Evolutionary conservation across 2,797 vertebrate genomes (phyloP).

Genomic region (Poeciliopsis paucimaculata): DNA sequence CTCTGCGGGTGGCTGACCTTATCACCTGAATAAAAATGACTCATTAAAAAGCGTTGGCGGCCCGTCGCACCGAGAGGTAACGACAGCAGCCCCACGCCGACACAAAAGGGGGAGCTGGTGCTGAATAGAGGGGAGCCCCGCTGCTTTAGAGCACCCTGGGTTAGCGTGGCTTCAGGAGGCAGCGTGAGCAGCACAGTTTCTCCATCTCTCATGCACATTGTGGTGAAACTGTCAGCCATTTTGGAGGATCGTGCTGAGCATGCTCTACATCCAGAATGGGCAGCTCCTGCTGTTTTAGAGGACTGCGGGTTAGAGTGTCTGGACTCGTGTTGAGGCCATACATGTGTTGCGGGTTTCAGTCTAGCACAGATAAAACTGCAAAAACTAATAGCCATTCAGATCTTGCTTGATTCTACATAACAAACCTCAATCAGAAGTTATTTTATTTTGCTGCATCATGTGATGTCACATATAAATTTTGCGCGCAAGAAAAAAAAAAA

Average conservation of each 20-base stretch:
- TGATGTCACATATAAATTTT: not conserved
- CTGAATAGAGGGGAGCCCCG: slow-evolving; percentile 68
- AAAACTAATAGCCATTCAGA: slow-evolving; percentile 50
- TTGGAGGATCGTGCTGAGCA: slow-evolving; percentile 71
- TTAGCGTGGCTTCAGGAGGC: slow-evolving; percentile 61
- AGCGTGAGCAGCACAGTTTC: slow-evolving; percentile 55
- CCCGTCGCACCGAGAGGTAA: slow-evolving; percentile 64
- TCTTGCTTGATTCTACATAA: not conserved
- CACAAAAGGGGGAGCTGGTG: slow-evolving; percentile 69
- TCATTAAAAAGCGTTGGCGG: slow-evolving; percentile 71
- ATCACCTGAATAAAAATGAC: slow-evolving; percentile 79
- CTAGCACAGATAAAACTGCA: slow-evolving; percentile 17
- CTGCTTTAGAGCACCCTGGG: slow-evolving; percentile 69
- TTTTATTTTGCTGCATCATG: not conserved
- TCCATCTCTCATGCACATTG: slow-evolving; percentile 50
- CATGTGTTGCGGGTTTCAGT: slow-evolving; percentile 50
- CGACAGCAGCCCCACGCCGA: slow-evolving; percentile 59
- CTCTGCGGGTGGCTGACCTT: slow-evolving; percentile 77
- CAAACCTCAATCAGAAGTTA: not conserved
- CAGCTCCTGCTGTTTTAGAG: slow-evolving; percentile 71
- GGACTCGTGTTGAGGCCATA: slow-evolving; percentile 52
- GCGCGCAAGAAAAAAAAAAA: not conserved
- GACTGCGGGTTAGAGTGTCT: slow-evolving; percentile 58
- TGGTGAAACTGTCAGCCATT: slow-evolving; percentile 77
- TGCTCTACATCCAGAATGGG: slow-evolving; percentile 72